These are phyloP conservation scores for Epizoanthus rinbou DNA, from an alignment of 92 coral and sea anemone genomes.

Conservation along the genomic window DNA sequence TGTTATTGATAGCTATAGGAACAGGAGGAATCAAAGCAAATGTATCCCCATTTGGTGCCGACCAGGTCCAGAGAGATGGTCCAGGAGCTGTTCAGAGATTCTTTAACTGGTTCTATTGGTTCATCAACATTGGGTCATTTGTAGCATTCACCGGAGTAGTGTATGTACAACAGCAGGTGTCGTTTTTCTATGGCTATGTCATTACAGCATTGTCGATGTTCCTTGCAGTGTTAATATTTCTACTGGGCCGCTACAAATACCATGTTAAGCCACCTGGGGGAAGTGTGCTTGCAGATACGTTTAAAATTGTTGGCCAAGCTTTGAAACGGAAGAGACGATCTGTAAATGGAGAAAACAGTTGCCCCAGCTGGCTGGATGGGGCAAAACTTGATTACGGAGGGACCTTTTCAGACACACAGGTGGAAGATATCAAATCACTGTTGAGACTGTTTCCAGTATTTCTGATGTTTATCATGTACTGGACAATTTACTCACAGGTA, in stretches of 20 bases:
- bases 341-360: slow-evolving; percentile 11
- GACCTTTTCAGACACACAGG: slow-evolving; percentile 63
- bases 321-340: slow-evolving; percentile 30
- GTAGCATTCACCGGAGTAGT: slow-evolving; percentile 83
- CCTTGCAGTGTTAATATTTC: slow-evolving; percentile 64
- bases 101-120: slow-evolving; percentile 98
- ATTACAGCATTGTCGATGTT: slow-evolving; percentile 79
- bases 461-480: slow-evolving; percentile 72
- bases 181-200: slow-evolving; percentile 76
- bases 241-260: slow-evolving; percentile 71
- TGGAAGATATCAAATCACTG: slow-evolving; percentile 88
- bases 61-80: slow-evolving; percentile 82
- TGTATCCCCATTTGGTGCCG: slow-evolving; percentile 98
- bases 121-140: slow-evolving; percentile 89
- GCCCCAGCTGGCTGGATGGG: slow-evolving; percentile 73
- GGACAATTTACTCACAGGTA: slow-evolving; percentile 93
- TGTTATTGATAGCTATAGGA: slow-evolving; percentile 77
- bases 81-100: slow-evolving; percentile 84
- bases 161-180: slow-evolving; percentile 68
- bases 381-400: slow-evolving; percentile 84
- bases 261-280: slow-evolving; percentile 78
- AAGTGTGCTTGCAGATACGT: slow-evolving; percentile 73
- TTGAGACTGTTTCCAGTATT: slow-evolving; percentile 78
- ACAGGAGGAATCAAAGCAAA: slow-evolving; percentile 97
- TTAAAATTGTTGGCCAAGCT: slow-evolving; percentile 63